Conservation (phyloP, 1,140 invertebrate species). For the Magallana ariakensis region DNA sequence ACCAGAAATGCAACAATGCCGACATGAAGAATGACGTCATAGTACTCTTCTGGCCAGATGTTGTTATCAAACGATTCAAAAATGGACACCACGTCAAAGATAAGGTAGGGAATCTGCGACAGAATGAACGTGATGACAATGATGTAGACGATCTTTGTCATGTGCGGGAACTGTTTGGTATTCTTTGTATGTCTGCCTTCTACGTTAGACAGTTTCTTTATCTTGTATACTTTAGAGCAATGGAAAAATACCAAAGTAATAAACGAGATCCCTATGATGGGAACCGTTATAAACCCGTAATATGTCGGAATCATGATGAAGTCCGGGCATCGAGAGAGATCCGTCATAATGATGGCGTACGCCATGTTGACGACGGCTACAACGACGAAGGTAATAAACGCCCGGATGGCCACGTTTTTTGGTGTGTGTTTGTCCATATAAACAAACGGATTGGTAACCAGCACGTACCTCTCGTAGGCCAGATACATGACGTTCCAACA, state of each 20-base stretch:
- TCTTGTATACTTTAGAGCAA: not conserved
- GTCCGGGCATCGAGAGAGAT: not conserved
- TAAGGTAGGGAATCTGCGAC: not conserved
- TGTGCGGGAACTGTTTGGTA: not conserved
- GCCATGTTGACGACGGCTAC: not conserved
- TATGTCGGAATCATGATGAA: not conserved
- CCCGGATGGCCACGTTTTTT: not conserved
- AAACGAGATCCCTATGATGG: not conserved
- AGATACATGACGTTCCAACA: not conserved
- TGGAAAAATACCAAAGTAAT: not conserved
- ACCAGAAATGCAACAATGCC: not conserved
- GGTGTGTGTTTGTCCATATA: not conserved
- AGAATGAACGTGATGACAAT: slow-evolving; percentile 5
- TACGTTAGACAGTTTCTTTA: not conserved
- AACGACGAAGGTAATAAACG: not conserved
- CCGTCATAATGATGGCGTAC: not conserved
- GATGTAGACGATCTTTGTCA: slow-evolving; percentile 23
- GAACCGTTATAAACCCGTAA: slow-evolving; percentile 1
- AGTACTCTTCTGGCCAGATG: not conserved
- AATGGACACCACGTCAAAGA: not conserved
- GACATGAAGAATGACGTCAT: not conserved
- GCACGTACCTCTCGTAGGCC: not conserved
- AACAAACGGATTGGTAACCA: not conserved
- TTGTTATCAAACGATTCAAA: not conserved
- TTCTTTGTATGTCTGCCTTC: not conserved